A percentile compares a stretch with the other conserved stretches of the same genome.
Evolutionary conservation across 2,797 vertebrate genomes (phyloP).

Genomic region (Hapalemur alaotrensis): DNA sequence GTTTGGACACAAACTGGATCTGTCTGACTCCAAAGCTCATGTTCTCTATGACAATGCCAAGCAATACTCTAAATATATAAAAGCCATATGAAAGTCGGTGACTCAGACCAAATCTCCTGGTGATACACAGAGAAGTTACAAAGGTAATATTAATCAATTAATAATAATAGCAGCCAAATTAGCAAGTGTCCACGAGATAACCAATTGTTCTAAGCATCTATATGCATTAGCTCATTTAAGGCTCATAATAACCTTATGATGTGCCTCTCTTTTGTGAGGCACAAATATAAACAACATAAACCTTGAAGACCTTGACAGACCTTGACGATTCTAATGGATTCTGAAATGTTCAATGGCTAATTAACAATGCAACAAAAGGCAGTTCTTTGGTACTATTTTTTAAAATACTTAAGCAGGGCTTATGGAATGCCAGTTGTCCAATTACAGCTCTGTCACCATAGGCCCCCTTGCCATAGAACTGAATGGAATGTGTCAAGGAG

Average conservation of each 20-base stretch:
- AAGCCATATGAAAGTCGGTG: not conserved
- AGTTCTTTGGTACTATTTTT: not conserved
- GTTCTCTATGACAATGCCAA: not conserved
- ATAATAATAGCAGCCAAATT: not conserved
- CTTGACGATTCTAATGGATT: slow-evolving; percentile 15
- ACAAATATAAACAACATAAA: slow-evolving; percentile 32
- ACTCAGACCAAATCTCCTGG: not conserved
- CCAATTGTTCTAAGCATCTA: not conserved
- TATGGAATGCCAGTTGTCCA: not conserved
- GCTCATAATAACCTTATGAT: not conserved
- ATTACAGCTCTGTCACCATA: not conserved
- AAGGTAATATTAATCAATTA: not conserved
- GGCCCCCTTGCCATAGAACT: not conserved
- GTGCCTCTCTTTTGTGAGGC: not conserved
- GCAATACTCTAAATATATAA: not conserved
- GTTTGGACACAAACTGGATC: not conserved
- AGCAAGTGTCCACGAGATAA: not conserved
- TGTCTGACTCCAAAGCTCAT: not conserved
- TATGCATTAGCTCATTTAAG: not conserved
- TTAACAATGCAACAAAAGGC: not conserved
- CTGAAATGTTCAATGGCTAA: slow-evolving; percentile 14
- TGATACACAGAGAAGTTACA: not conserved
- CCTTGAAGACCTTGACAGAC: not conserved
- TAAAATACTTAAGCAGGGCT: not conserved
- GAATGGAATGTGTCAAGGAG: not conserved